Percentiles rank a stretch among this genome's conserved stretches.
These are phyloP conservation scores for Sesia apiformis DNA, from an alignment of 2,888 invertebrate genomes.

Conservation along the genomic window DNA sequence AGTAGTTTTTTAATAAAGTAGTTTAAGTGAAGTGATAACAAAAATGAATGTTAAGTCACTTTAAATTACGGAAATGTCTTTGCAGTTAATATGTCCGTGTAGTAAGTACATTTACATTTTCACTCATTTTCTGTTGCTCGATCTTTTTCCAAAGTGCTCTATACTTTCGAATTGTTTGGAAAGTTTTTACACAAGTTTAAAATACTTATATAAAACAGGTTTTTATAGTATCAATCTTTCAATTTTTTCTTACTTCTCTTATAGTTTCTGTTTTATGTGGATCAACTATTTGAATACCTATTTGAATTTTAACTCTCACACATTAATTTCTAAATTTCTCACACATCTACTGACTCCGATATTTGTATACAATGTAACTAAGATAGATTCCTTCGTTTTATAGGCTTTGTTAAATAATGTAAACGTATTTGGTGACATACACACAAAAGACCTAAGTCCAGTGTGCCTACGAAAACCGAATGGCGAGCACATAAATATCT, in stretches of 20 bases:
- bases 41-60: not conserved
- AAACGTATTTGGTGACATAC: not conserved
- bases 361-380: too few species aligned
- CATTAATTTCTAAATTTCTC: too few species aligned
- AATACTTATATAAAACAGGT: not conserved
- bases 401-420: too few species aligned
- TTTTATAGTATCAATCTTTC: too few species aligned
- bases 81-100: conserved; percentile 4
- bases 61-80: not conserved
- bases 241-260: too few species aligned
- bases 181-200: not conserved
- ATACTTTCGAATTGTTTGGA: not conserved
- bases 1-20: not conserved
- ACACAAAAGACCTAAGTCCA: not conserved
- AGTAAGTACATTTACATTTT: conserved; percentile 2
- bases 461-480: conserved; percentile 1
- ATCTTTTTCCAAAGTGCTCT: too few species aligned
- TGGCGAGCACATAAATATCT: conserved; percentile 31
- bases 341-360: too few species aligned
- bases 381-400: too few species aligned
- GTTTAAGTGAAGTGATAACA: not conserved
- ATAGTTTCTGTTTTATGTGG: too few species aligned
- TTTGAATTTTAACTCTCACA: too few species aligned
- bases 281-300: too few species aligned
- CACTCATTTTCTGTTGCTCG: not conserved